Evolutionary conservation across 2,888 invertebrate genomes (phyloP), one percentile per base, ranked within the genome.

Genomic region (Melieria picta): DNA sequence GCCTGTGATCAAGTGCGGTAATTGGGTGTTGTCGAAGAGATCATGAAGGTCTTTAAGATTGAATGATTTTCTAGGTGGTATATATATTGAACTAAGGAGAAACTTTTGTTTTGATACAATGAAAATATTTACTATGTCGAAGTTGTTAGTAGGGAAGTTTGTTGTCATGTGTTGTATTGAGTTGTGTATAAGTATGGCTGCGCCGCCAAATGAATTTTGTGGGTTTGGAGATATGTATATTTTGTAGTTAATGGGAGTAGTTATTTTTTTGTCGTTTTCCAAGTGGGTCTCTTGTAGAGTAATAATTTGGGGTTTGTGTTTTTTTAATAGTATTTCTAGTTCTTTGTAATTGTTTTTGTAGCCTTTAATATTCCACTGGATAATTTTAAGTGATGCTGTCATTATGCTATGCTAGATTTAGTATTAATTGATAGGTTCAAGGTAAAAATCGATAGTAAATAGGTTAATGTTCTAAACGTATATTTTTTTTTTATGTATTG

Each of bases 211-310:
- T 50, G 65, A 70, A 7, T 56, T 48, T n/a, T 66, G 55, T 16
- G 62, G 61, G 72, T 70, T 74, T 62, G 66, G 70, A 30, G 42
- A 30, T 65, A 65, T 5, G 30, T 68, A 45, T 4, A 65, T 11
- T 30, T n/a, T 11, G 62, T 74, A 74, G 57, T 72, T 74, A 6
- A 69, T 72, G 30, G 69, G 74, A 55, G 50, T 74, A 6, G 67
- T 70, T 58, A 58, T 3, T 58, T 5, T 58, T 30, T 58, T 5
- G 55, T 55, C 55, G 55, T 55, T 55, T 55, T 55, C 16, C 55
- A 55, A 16, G 16, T 65, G 65, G 13, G 65, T 65, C 55, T 65
- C 65, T 55, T 65, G 65, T 43, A 65, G 55, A 4, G 65, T 43
- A 42, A 65, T 52, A 11, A 65, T 65, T 55, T 65, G 16, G 10